Base-by-base conservation (phyloP, 2,113 vertebrate species). In the Nycticebus coucang region DNA sequence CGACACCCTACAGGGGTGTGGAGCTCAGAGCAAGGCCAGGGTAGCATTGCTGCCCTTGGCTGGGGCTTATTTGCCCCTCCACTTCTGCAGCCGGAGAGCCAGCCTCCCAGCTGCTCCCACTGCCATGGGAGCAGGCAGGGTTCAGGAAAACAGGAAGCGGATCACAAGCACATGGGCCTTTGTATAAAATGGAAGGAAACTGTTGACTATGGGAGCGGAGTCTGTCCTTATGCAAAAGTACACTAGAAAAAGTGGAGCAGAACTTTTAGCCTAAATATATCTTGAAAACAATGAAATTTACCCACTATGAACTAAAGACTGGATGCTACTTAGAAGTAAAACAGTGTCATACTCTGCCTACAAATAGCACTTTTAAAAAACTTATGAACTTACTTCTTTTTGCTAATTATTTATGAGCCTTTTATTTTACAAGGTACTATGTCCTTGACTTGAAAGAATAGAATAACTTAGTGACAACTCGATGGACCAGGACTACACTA, bases 161-260 rank as follows among this genome's bases (percentile, higher is more conserved):
- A 66, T 1, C 9, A 21, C 5, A 28, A 83, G 30, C 69, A 7
- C 55, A 30, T 10, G 37, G 60, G 79, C 89, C 71, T 77, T 66
- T 87, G n/a, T 64, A 30, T 33, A 66, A 50, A 79, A 72, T 18
- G 66, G 60, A 66, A 97, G 92, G 96, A 97, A 97, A 72, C 53
- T 4, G 0, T 66, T 5, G 41, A 19, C 37, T 68, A 33, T 88
- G 93, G 94, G 88, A 93, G 64, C 41, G 66, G 64, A 59, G 62
- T 18, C 72, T 59, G 72, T 41, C 85, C 77, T 68, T 77, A 12
- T 37, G 64, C 68, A 66, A 68, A 78, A n/a, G 57, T 24, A 5
- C 50, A 10, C 14, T 68, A 59, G 26, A 26, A 69, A 90, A 86
- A 72, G 17, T 7, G 22, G 28, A 64, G 37, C 33, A 12, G 33